These are phyloP conservation scores for Hydropsyche tenuis DNA, from an alignment of 1,140 invertebrate genomes.

Conservation along the genomic window DNA sequence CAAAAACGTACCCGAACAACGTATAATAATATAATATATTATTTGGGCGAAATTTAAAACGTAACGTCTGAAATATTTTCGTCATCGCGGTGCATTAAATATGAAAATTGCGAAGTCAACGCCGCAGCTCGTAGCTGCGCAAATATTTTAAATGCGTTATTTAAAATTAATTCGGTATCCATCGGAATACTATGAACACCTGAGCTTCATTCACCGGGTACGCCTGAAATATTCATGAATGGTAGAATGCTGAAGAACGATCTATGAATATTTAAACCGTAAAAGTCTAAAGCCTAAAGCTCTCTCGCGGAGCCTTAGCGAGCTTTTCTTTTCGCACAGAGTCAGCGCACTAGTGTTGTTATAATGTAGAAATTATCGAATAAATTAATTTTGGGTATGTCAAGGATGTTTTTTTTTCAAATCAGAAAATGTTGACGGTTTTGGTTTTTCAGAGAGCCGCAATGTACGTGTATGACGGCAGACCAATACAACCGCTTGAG, in stretches of 20 bases:
- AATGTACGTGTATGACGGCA: slow-evolving; percentile 94
- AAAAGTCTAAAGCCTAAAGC: slow-evolving; percentile 38
- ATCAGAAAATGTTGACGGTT: not conserved
- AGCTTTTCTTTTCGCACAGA: not conserved
- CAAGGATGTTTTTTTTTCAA: not conserved
- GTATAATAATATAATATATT: too few species aligned
- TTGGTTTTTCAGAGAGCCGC: slow-evolving; percentile 70
- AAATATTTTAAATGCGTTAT: slow-evolving; percentile 34
- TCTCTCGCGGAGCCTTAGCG: not conserved
- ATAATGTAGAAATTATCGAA: not conserved
- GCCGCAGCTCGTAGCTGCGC: not conserved
- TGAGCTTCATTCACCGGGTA: slow-evolving; percentile 34
- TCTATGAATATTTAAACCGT: slow-evolving; percentile 44
- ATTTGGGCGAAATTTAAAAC: too few species aligned
- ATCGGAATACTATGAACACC: slow-evolving; percentile 40
- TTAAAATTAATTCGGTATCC: slow-evolving; percentile 35
- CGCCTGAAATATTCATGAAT: slow-evolving; percentile 46
- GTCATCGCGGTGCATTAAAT: not conserved
- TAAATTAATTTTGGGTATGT: not conserved
- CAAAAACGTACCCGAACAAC: not conserved
- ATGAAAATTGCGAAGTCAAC: not conserved
- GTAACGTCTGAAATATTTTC: too few species aligned
- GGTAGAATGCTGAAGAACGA: slow-evolving; percentile 36
- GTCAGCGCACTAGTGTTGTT: not conserved
- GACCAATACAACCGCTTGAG: slow-evolving; percentile 87